Evolutionary conservation across 2,888 invertebrate genomes (phyloP).

Genomic region (Tenthredo notha): DNA sequence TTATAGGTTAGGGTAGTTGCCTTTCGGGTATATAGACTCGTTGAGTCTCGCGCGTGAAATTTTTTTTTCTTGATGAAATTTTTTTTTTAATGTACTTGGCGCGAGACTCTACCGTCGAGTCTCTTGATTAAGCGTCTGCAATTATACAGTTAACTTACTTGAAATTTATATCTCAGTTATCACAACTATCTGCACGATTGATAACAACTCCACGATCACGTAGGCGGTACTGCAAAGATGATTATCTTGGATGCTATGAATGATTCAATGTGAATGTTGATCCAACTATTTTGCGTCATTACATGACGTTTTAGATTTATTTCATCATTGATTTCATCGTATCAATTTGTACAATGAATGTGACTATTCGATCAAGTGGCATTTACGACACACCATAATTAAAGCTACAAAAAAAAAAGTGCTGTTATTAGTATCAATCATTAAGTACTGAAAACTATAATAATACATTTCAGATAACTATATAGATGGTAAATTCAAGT

Average conservation of each 20-base stretch:
- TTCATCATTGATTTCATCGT: too few species aligned
- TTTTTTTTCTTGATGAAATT: too few species aligned
- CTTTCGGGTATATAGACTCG: too few species aligned
- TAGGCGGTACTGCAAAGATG: background rate
- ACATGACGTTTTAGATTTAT: background rate
- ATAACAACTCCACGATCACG: background rate
- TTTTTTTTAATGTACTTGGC: too few species aligned
- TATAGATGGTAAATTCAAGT: background rate
- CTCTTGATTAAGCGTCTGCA: background rate
- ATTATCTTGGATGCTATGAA: background rate
- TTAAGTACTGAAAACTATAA: background rate
- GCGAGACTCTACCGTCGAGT: too few species aligned
- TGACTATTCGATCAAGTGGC: background rate
- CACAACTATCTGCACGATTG: background rate
- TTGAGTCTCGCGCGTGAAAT: too few species aligned
- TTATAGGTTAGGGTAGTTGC: too few species aligned
- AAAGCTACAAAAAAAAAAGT: background rate
- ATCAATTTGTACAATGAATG: conserved; percentile 3
- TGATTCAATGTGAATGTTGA: background rate
- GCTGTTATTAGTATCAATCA: background rate
- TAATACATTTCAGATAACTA: background rate
- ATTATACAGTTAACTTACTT: background rate
- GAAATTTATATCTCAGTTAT: background rate
- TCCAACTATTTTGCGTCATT: background rate
- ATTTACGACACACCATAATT: background rate